Conservation (phyloP, 2,113 vertebrate species). For the Urocolius indicus region DNA sequence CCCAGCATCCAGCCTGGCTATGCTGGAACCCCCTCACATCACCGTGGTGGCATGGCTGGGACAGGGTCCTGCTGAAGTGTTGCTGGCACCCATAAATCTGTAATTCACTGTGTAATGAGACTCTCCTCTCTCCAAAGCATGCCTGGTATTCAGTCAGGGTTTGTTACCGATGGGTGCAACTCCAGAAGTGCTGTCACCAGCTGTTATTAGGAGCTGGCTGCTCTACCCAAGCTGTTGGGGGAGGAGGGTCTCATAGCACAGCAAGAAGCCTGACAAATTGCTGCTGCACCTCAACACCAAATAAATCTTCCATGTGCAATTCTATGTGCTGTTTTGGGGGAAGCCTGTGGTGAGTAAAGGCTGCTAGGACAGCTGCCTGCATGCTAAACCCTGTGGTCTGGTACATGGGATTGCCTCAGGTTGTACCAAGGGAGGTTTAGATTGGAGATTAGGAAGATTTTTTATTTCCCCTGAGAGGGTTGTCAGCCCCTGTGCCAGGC, state of each 20-base stretch:
- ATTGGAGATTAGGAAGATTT: too few species aligned
- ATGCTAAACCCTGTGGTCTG: fast-evolving
- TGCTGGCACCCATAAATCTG: not conserved
- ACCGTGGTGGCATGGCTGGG: not conserved
- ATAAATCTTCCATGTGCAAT: not conserved
- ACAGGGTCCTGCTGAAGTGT: not conserved
- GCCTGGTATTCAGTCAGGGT: fast-evolving
- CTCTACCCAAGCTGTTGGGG: not conserved
- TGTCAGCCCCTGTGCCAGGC: too few species aligned
- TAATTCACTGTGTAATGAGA: not conserved
- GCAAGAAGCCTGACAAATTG: fast-evolving
- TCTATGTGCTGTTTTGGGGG: not conserved
- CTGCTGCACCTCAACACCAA: not conserved
- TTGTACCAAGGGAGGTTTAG: too few species aligned
- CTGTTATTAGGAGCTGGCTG: not conserved
- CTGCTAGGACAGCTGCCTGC: not conserved
- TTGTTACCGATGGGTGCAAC: not conserved
- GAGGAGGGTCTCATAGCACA: not conserved
- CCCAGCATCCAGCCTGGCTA: not conserved
- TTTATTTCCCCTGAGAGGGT: too few species aligned
- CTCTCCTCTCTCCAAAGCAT: not conserved
- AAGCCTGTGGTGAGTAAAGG: not conserved
- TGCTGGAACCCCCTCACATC: not conserved
- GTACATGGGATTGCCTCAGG: too few species aligned
- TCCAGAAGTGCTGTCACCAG: not conserved